Base-by-base conservation (phyloP, 2,113 vertebrate genomes). In the Pygoscelis adeliae region DNA sequence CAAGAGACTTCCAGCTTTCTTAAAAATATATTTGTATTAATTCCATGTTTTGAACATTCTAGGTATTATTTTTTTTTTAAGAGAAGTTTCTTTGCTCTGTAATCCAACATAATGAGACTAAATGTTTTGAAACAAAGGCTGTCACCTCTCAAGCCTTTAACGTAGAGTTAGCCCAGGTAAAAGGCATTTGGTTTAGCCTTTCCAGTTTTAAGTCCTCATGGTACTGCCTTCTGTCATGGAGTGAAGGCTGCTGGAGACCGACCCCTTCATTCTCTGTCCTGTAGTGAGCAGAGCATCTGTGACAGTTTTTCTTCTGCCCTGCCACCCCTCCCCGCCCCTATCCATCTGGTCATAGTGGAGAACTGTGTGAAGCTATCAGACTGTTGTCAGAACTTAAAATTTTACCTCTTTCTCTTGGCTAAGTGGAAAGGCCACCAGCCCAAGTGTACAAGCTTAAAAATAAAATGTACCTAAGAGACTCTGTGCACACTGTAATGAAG, bases 251-350 rank as follows among this genome's bases (percentile, higher is more conserved):
- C 40, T 55, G 53, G 53, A 49, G 42, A 34, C 13, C 2, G 2
- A 26, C 5, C 7, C 10, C 4, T 73, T 55, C 11, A 15, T 80
- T 69, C 42, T 38, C 53, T 29, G 13, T 40, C 14, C 30, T 36
- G 7, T 25, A 61, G 53, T 25, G 40, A 67, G n/a, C 30, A 47
- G 30, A 76, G 12, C 4, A 26, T 58, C 83, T 77, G 15, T 38
- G 36, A 49, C 22, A 32, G 22, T 19, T 80, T 66, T 79, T n/a
- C 19, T 73, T 59, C 42, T 22, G 30, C 17, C 14, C 42, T 6
- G 14, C 42, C 14, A 6, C 42, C 42, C 42, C 42, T 15, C 13
- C 29, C 29, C 8, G 1, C 55, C 6, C 40, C 2, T 1, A 19
- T 44, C 34, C 19, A 46, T 36, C 25, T 40, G 29, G 40, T 53